Evolutionary conservation across 2,113 vertebrate species (phyloP).

Genomic region (Jacana jacana): DNA sequence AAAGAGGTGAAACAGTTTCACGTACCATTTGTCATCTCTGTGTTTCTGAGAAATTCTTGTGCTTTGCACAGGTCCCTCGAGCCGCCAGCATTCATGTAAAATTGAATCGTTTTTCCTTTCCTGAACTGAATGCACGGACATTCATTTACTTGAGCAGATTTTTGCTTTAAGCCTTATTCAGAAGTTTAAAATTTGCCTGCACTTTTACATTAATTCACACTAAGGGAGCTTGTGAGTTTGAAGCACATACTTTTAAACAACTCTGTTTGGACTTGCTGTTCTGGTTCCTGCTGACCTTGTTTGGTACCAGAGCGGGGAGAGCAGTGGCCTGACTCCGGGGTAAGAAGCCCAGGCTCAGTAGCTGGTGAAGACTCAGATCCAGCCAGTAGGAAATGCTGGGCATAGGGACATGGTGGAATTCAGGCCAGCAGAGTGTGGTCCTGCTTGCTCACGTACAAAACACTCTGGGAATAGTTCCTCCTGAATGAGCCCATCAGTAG

Average conservation of each 20-base stretch:
- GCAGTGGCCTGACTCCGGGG: fast-evolving
- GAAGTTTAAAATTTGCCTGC: not conserved
- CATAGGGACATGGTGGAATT: not conserved
- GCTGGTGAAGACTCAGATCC: not conserved
- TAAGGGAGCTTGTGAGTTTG: not conserved
- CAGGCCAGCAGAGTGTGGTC: not conserved
- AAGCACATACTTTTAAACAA: not conserved
- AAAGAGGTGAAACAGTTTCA: not conserved
- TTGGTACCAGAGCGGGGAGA: not conserved
- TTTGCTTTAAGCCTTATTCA: not conserved
- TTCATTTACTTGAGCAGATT: not conserved
- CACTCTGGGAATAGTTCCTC: not conserved
- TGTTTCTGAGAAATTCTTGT: not conserved
- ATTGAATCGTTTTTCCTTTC: not conserved
- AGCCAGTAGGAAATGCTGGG: not conserved
- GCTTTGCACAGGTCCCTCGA: not conserved
- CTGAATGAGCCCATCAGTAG: not conserved
- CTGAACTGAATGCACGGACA: not conserved
- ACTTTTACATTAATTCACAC: not conserved
- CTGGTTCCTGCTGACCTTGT: not conserved
- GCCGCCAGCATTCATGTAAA: not conserved
- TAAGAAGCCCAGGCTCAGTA: not conserved
- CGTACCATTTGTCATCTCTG: not conserved
- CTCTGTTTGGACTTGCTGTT: not conserved
- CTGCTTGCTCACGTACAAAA: not conserved